phyloP scores from a whole-genome alignment of 2,888 invertebrate genomes.

The Meta bourneti region DNA sequence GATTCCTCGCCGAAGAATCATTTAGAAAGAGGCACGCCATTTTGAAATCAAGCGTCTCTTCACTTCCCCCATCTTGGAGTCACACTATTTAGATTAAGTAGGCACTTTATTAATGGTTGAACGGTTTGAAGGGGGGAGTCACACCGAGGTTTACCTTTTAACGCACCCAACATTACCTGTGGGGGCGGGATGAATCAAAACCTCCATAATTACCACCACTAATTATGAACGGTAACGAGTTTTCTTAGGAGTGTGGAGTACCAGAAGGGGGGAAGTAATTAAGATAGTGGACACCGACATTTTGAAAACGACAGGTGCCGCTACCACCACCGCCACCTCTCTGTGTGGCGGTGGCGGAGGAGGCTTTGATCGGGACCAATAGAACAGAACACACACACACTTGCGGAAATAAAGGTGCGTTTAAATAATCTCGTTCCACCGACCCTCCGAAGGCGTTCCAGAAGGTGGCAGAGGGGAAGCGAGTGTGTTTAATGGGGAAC shows the following conservation, averaged over 20 bases:
- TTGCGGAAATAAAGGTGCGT: constrained; percentile 19
- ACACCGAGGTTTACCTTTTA: constrained; percentile 24
- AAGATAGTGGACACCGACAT: constrained; percentile 41
- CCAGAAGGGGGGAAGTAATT: constrained; percentile 33
- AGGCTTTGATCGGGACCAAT: constrained; percentile 20
- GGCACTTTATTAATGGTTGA: constrained; percentile 36
- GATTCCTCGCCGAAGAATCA: neutral
- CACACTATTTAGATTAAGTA: constrained; percentile 44
- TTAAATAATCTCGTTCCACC: constrained; percentile 33
- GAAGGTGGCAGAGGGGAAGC: neutral
- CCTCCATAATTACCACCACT: constrained; percentile 50
- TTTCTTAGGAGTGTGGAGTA: constrained; percentile 31
- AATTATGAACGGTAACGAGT: constrained; percentile 60
- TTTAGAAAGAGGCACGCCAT: constrained; percentile 26
- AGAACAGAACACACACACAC: neutral
- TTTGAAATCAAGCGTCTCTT: constrained; percentile 32
- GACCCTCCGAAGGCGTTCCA: neutral
- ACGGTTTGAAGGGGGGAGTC: neutral
- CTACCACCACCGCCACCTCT: no score
- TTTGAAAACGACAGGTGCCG: constrained; percentile 11
- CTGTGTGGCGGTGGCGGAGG: constrained; percentile 2
- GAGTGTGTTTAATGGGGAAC: neutral
- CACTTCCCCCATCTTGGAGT: constrained; percentile 1
- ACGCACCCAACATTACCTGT: neutral
- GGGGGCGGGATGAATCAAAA: constrained; percentile 41